Conservation (phyloP, 2,888 invertebrate genomes). For the Amphimallon solstitiale region DNA sequence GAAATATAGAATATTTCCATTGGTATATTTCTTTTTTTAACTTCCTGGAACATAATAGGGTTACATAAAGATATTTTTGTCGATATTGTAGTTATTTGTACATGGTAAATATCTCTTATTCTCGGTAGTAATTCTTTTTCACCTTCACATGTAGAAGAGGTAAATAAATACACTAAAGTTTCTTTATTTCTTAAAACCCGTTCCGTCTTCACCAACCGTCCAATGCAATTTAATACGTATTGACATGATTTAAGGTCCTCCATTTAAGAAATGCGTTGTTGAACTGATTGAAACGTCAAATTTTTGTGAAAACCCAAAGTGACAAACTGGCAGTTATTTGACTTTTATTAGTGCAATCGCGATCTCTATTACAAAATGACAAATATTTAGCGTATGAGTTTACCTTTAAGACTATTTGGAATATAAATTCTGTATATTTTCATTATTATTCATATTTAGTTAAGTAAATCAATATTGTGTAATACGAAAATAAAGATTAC, state of each 20-base stretch:
- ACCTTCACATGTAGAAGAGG: slow-evolving; percentile 2
- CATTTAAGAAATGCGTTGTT: not conserved
- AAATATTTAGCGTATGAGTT: too few relatives aligned
- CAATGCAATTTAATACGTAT: slow-evolving; percentile 4
- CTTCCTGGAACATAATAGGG: not conserved
- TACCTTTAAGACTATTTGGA: too few relatives aligned
- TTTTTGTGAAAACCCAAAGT: too few relatives aligned
- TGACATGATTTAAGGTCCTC: slow-evolving; percentile 6
- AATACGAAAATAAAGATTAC: too few relatives aligned
- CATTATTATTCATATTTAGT: too few relatives aligned
- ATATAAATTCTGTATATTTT: too few relatives aligned
- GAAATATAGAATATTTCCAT: slow-evolving; percentile 25
- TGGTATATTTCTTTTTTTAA: slow-evolving; percentile 9
- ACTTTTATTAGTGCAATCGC: too few relatives aligned
- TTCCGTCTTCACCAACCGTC: slow-evolving; percentile 14
- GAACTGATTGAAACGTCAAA: too few relatives aligned
- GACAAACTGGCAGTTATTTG: too few relatives aligned
- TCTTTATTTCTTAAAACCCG: slow-evolving; percentile 1
- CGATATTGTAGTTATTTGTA: not conserved
- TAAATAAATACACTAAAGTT: not conserved
- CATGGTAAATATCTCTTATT: slow-evolving; percentile 1
- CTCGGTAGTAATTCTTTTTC: not conserved
- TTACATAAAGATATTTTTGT: too few relatives aligned
- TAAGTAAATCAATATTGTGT: too few relatives aligned
- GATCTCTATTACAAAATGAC: too few relatives aligned